phyloP scores from a whole-genome alignment of 2,888 invertebrate genomes.

The Melieria picta region DNA sequence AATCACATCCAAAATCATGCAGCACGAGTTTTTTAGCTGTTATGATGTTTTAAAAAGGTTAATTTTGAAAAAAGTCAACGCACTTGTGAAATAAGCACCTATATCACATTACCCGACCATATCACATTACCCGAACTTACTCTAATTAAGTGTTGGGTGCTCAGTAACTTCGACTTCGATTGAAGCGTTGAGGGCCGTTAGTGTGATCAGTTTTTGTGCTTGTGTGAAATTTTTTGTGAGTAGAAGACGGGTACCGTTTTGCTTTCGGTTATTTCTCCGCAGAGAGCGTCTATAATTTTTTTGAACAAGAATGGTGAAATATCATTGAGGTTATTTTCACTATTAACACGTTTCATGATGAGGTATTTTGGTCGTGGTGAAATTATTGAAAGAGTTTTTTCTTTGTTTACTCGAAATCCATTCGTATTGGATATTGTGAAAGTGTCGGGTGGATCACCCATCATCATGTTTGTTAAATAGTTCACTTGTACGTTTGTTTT shows the following conservation, averaged over 20 bases:
- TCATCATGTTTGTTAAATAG: background rate
- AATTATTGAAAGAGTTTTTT: background rate
- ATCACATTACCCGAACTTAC: too few species aligned
- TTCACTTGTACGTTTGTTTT: too few species aligned
- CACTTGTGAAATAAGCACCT: too few species aligned
- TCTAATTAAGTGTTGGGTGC: too few species aligned
- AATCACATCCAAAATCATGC: too few species aligned
- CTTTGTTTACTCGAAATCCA: background rate
- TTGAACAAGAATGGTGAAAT: slow-evolving; percentile 13
- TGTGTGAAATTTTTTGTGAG: slow-evolving; percentile 2
- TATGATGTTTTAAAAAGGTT: too few species aligned
- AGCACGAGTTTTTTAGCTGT: too few species aligned
- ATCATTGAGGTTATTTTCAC: background rate
- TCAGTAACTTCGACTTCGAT: slow-evolving; percentile 14
- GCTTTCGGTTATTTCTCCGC: slow-evolving; percentile 10
- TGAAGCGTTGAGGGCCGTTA: background rate
- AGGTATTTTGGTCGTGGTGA: slow-evolving; percentile 1
- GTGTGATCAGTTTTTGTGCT: slow-evolving; percentile 9
- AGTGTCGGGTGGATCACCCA: slow-evolving; percentile 4
- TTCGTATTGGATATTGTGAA: background rate
- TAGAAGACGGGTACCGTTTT: slow-evolving; percentile 9
- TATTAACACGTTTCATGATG: slow-evolving; percentile 6
- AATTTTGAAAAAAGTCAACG: too few species aligned
- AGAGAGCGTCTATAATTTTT: slow-evolving; percentile 10
- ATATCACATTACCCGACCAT: too few species aligned